Percentiles rank a stretch among this genome's conserved stretches.
Conservation (phyloP, 2,797 vertebrate species). For the Acridotheres tristis region DNA sequence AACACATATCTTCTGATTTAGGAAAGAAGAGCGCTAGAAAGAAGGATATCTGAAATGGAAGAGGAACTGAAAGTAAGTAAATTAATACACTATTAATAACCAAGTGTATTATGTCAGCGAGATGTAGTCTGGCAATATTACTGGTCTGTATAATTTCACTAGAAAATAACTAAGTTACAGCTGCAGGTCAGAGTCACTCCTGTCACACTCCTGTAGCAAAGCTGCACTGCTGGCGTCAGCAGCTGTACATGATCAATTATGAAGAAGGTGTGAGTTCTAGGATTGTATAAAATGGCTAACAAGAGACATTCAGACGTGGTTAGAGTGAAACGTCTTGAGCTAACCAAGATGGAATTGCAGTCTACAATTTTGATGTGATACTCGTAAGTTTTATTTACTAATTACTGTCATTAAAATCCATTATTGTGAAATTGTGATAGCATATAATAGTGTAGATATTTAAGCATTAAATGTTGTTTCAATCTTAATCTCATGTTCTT, state of each 20-base stretch:
- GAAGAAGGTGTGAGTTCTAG: not conserved
- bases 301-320: not conserved
- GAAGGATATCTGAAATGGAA: slow-evolving; percentile 99
- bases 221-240: not conserved
- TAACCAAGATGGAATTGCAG: not conserved
- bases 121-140: not conserved
- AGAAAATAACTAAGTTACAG: not conserved
- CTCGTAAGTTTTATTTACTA: not conserved
- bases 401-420: not conserved
- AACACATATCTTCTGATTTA: slow-evolving; percentile 64
- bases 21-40: slow-evolving; percentile 99
- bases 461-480: not conserved
- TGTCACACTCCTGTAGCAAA: not conserved
- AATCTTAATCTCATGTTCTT: not conserved
- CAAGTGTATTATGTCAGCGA: not conserved
- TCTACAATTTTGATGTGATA: not conserved
- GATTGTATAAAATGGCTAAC: not conserved
- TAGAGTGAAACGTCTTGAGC: not conserved
- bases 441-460: not conserved
- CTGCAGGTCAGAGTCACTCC: not conserved
- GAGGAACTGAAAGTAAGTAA: slow-evolving; percentile 97
- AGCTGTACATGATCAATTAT: accelerated
- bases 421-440: not conserved
- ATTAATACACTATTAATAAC: not conserved
- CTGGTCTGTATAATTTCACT: not conserved